Conservation (phyloP, 1,140 invertebrate species). For the Saccostrea echinata region DNA sequence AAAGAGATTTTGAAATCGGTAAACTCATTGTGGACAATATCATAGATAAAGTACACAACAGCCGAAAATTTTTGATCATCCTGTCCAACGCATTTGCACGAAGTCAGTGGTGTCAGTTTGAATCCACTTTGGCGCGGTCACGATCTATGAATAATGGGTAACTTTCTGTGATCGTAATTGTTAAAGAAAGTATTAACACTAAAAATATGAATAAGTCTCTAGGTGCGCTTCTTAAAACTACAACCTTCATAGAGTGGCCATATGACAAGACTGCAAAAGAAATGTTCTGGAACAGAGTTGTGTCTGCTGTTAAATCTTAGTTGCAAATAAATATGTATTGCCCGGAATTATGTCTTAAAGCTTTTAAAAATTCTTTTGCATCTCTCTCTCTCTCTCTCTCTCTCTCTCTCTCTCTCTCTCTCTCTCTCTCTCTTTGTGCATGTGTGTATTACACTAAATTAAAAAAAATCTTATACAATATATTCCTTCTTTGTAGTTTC, state of each 20-base stretch:
- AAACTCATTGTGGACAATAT: constrained; percentile 68
- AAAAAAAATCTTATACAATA: too few relatives aligned
- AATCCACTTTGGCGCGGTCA: constrained; percentile 78
- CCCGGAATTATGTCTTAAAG: too few relatives aligned
- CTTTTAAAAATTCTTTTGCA: too few relatives aligned
- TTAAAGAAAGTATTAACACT: constrained; percentile 8
- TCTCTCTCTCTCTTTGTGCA: too few relatives aligned
- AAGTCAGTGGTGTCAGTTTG: constrained; percentile 70
- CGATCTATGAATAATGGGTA: not conserved
- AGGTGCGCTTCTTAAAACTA: constrained; percentile 83
- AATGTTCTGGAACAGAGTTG: constrained; percentile 86
- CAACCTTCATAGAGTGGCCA: constrained; percentile 84
- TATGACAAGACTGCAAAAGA: constrained; percentile 94
- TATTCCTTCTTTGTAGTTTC: too few relatives aligned
- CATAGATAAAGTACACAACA: constrained; percentile 61
- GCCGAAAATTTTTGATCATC: constrained; percentile 66
- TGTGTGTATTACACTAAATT: too few relatives aligned
- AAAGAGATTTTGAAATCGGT: constrained; percentile 69
- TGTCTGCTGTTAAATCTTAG: too few relatives aligned
- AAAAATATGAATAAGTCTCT: constrained; percentile 75
- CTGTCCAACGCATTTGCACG: constrained; percentile 64
- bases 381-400: too few relatives aligned
- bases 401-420: too few relatives aligned
- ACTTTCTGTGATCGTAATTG: not conserved
- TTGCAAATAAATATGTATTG: too few relatives aligned